A percentile compares a stretch with the other conserved stretches of the same genome.
Conservation (phyloP, 2,888 invertebrate species). For the Arctia plantaginis region DNA sequence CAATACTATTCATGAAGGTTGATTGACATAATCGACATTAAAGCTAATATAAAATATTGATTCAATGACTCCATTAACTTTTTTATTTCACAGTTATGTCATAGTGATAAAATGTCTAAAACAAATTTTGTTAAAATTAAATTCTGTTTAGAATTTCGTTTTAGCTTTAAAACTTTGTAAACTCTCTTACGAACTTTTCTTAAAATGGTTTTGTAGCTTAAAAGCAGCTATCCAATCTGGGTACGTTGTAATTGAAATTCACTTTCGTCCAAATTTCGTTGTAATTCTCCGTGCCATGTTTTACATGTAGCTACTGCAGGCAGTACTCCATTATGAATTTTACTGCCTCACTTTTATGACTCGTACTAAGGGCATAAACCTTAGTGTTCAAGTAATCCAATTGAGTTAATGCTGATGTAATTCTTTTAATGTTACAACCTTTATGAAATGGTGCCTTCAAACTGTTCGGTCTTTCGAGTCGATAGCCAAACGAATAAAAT, state of each 20-base stretch:
- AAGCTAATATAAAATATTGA: conserved; percentile 23
- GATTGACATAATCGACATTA: conserved; percentile 5
- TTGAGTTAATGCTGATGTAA: background rate
- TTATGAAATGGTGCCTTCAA: conserved; percentile 6
- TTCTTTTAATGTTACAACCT: conserved; percentile 8
- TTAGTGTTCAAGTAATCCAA: conserved; percentile 12
- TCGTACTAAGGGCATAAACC: conserved; percentile 7
- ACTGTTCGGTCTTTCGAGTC: background rate
- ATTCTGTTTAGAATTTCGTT: background rate
- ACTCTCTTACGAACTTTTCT: background rate
- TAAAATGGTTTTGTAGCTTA: background rate
- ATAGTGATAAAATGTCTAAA: background rate
- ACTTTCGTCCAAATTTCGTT: background rate
- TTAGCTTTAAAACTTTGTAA: background rate
- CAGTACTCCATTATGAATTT: conserved; percentile 3
- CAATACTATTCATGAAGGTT: background rate
- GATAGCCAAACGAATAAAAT: background rate
- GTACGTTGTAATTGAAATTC: background rate
- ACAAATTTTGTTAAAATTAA: conserved; percentile 5
- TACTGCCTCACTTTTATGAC: background rate
- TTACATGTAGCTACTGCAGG: background rate
- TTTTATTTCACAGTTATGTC: background rate
- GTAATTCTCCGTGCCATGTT: background rate
- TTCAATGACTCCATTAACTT: conserved; percentile 11
- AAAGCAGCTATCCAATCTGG: background rate